phyloP scores from a whole-genome alignment of 2,113 vertebrate genomes.

The Paracanthobrama guichenoti region DNA sequence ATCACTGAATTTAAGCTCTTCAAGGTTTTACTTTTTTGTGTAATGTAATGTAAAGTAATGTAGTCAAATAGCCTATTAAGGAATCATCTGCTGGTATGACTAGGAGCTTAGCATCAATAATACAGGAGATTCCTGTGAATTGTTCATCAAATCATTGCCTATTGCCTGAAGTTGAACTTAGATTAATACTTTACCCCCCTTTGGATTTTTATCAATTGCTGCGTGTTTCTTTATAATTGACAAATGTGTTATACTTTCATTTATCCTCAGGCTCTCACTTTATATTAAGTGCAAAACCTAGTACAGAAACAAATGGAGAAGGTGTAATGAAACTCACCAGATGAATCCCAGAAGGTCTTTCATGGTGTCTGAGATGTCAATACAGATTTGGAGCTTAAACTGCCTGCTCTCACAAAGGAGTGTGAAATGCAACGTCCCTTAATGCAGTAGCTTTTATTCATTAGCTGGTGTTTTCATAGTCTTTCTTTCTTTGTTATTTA shows the following conservation, averaged over 20 bases:
- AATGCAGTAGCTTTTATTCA: not conserved
- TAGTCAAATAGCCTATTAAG: not conserved
- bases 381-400: conserved; percentile 24
- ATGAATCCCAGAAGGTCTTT: conserved; percentile 9
- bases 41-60: not conserved
- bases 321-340: not conserved
- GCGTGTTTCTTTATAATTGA: not conserved
- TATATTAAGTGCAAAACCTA: conserved; percentile 1
- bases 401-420: not conserved
- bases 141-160: not conserved
- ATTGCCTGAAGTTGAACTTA: conserved; percentile 17
- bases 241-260: conserved; percentile 3
- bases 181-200: not conserved
- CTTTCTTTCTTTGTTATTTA: not conserved
- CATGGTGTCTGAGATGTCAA: conserved; percentile 4
- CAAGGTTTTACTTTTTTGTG: not conserved
- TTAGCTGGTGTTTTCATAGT: not conserved
- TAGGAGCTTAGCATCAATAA: not conserved
- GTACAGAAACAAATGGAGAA: conserved; percentile 13
- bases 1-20: not conserved
- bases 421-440: not conserved
- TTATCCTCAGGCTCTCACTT: not conserved
- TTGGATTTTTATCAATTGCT: not conserved
- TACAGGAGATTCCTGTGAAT: not conserved
- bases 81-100: conserved; percentile 2